A percentile compares a stretch with the other conserved stretches of the same genome.
Conservation (phyloP, 2,113 vertebrate genomes). For the human (Homo sapiens) region DNA sequence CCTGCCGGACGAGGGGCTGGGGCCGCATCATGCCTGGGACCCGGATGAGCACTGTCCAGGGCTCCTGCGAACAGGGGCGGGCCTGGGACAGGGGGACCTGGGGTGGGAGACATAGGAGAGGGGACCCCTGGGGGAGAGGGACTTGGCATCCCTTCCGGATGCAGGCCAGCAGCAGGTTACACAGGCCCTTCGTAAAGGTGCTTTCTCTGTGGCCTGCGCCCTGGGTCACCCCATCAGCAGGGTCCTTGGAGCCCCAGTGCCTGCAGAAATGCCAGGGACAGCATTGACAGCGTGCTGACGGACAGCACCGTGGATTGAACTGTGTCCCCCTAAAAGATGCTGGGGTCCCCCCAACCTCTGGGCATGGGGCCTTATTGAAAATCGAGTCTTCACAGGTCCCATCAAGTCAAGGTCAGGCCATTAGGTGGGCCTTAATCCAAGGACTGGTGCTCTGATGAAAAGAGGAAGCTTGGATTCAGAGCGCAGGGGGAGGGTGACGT, state of each 20-base stretch:
- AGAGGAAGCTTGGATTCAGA: background rate
- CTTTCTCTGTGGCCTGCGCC: too few species aligned
- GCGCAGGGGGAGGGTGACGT: too few species aligned
- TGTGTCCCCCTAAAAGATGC: too few species aligned
- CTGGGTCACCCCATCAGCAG: background rate
- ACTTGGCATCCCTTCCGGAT: background rate
- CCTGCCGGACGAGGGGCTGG: too few species aligned
- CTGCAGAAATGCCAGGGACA: background rate
- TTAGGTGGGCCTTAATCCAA: background rate
- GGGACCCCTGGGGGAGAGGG: too few species aligned
- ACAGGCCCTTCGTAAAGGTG: background rate
- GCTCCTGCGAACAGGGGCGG: too few species aligned
- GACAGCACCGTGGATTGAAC: too few species aligned
- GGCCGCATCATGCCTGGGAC: too few species aligned
- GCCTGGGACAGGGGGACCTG: background rate
- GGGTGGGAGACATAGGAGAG: background rate
- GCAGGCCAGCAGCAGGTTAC: background rate
- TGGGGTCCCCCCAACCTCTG: too few species aligned
- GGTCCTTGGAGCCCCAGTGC: background rate
- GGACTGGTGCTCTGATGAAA: background rate
- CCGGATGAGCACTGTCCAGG: too few species aligned
- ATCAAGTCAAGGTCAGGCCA: background rate
- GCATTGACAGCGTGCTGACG: too few species aligned
- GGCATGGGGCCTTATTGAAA: background rate
- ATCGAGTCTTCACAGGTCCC: background rate